Evolutionary conservation across 2,113 vertebrate species (phyloP).

Genomic region (Polyodon spathula): DNA sequence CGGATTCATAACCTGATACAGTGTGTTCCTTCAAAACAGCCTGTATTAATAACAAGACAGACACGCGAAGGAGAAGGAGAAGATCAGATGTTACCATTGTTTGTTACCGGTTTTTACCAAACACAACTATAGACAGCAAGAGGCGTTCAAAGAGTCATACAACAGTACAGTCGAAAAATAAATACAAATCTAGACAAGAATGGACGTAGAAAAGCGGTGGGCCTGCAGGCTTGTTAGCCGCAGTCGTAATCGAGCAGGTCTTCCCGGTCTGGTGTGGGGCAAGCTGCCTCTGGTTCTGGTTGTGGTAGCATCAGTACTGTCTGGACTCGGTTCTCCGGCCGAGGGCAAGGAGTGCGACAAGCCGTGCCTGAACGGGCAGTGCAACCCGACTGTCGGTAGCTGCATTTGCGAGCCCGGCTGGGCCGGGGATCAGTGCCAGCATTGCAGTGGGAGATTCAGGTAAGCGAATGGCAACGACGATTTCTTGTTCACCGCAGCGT

Average conservation of each 20-base stretch:
- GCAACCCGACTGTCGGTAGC: constrained; percentile 65
- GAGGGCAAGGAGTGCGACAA: constrained; percentile 84
- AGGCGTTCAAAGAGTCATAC: no score
- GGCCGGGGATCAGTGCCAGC: constrained; percentile 94
- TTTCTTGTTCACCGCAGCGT: no score
- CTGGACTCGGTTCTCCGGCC: constrained; percentile 41
- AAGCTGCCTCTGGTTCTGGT: constrained; percentile 39
- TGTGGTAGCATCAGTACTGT: constrained; percentile 33
- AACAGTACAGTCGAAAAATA: no score
- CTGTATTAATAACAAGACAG: no score
- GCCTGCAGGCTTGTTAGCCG: constrained; percentile 43
- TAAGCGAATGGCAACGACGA: constrained; percentile 35
- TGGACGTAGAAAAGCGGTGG: constrained; percentile 48
- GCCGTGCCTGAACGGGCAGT: constrained; percentile 80
- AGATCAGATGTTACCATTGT: no score
- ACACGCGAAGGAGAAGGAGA: no score
- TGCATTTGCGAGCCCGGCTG: constrained; percentile 82
- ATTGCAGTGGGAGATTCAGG: constrained; percentile 94
- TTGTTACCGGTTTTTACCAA: no score
- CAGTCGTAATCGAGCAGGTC: constrained; percentile 26
- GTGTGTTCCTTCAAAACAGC: no score
- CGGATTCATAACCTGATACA: no score
- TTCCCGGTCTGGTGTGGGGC: constrained; percentile 20
- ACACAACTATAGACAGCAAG: no score
- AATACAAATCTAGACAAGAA: constrained; percentile 10